phyloP scores from a whole-genome alignment of 2,797 vertebrate genomes.

The Amphiprion clarkii region DNA sequence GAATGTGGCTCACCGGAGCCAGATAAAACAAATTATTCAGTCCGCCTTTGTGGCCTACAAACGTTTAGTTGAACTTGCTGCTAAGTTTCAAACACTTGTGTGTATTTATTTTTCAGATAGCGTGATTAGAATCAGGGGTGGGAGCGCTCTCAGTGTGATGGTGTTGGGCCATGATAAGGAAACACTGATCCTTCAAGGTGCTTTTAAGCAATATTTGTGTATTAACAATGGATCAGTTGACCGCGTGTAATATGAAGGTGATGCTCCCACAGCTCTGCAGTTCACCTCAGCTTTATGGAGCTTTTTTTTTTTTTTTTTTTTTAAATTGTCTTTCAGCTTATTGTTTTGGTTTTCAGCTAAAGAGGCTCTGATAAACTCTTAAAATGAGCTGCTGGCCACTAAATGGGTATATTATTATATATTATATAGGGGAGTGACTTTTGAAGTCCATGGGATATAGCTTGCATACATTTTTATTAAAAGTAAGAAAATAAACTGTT shows the following conservation, averaged over 20 bases:
- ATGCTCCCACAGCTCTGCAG: no score
- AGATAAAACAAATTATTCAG: conserved; percentile 65
- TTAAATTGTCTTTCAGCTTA: background rate
- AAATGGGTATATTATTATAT: no score
- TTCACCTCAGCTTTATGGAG: no score
- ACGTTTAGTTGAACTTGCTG: conserved; percentile 53
- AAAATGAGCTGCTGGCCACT: no score
- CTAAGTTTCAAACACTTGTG: conserved; percentile 36
- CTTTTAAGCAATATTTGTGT: conserved; percentile 4
- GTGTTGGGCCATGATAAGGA: background rate
- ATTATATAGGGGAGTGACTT: no score
- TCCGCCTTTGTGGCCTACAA: conserved; percentile 36
- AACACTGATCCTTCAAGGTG: conserved; percentile 7
- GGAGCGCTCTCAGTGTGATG: conserved; percentile 6
- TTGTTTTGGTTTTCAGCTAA: no score
- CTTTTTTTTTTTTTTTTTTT: background rate
- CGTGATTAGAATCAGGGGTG: conserved; percentile 22
- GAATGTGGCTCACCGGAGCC: conserved; percentile 61
- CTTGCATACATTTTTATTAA: no score
- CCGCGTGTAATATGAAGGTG: background rate
- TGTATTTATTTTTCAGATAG: conserved; percentile 54
- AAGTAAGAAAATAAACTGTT: no score
- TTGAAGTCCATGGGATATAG: no score
- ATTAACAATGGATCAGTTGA: conserved; percentile 8
- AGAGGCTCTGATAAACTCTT: background rate